Evolutionary conservation across 2,113 vertebrate species (phyloP), one percentile per base, ranked within the genome.

Genomic region (Coptodon rendalli): DNA sequence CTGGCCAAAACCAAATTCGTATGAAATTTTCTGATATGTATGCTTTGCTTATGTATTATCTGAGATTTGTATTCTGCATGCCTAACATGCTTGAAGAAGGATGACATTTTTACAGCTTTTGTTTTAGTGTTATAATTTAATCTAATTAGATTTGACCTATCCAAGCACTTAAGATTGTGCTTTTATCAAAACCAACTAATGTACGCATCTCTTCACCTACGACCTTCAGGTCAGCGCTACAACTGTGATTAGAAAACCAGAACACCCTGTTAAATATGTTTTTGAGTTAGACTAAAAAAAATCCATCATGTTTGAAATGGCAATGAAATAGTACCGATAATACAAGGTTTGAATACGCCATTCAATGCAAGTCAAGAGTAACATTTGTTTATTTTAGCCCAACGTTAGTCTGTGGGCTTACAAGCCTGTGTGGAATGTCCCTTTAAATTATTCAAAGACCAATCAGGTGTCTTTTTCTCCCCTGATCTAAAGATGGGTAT

Each of bases 401-500:
- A 14, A 81, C 87, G 89, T 92, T 86, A 38, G 88, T 76, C 76
- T 91, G 93, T 92, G 90, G 91, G 93, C 87, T 94, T 92, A 93
- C 90, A 94, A 89, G 91, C 66, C 94, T 92, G 88, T 92, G 92
- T 89, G 93, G 91, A 95, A 96, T 96, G 95, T 96, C 97, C 96
- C 95, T 96, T 94, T 97, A 96, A 97, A 97, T 97, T 97, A 94
- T 97, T 96, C 89, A 78, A 90, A 95, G 92, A 94, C 92, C 95
- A 96, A 96, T 96, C 95, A 96, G 95, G 94, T 96, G 92, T 96
- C 94, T 95, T 92, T 95, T 95, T 95, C 94, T 95, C 86, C 92
- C 95, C 94, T 91, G 93, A 96, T 96, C 95, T 97, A 95, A 95
- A 97, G 98, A 98, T 98, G 95, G 96, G 96, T 97, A 98, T 98